Conservation (phyloP, 2,797 vertebrate species). For the Steatocranus sp. region DNA sequence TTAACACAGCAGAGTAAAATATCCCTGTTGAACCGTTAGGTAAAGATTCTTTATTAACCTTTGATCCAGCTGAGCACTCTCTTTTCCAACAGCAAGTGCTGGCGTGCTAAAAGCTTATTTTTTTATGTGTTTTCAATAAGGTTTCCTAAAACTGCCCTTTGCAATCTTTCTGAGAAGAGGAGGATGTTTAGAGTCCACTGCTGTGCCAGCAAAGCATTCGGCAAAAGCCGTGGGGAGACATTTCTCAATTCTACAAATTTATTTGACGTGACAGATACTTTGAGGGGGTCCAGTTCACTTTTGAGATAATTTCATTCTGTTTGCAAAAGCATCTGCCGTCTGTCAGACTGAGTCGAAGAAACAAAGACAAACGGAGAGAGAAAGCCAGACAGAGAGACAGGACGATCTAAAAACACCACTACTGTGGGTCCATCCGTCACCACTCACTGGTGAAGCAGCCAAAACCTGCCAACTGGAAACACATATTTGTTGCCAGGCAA, state of each 20-base stretch:
- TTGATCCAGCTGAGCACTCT: background rate
- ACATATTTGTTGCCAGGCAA: constrained; percentile 76
- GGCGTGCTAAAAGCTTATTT: background rate
- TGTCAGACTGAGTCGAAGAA: background rate
- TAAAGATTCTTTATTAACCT: constrained; percentile 2
- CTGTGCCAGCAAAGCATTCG: background rate
- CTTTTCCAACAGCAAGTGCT: background rate
- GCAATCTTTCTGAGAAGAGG: background rate
- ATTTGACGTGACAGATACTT: constrained; percentile 5
- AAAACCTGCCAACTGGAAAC: constrained; percentile 66
- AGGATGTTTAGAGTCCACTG: background rate
- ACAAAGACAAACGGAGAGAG: background rate
- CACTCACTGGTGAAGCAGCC: constrained; percentile 57
- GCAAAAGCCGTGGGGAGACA: background rate
- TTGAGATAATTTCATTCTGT: background rate
- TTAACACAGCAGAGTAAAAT: background rate
- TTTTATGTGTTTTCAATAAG: background rate
- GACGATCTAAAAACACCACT: background rate
- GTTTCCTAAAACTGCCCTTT: background rate
- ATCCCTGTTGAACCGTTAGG: background rate
- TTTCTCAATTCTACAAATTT: background rate
- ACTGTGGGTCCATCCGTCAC: constrained; percentile 42
- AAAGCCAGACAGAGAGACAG: background rate
- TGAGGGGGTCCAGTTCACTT: background rate
- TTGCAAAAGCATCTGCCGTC: background rate